Percentiles rank a stretch among this genome's conserved stretches.
These are phyloP conservation scores for Nomada hirtipes DNA, from an alignment of 2,888 invertebrate species.

Conservation along the genomic window DNA sequence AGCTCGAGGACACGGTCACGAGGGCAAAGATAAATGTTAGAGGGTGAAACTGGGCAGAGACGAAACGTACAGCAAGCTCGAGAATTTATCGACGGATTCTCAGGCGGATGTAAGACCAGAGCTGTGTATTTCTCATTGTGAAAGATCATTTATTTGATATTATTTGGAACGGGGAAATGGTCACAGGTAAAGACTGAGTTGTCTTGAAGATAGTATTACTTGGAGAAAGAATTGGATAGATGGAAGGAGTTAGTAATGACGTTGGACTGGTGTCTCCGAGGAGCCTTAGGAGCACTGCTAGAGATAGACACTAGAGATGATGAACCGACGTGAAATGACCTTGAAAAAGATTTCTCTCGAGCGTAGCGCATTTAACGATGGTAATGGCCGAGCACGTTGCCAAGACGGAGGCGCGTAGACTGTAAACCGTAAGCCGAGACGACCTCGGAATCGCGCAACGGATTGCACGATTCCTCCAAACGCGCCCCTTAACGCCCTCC, in stretches of 20 bases:
- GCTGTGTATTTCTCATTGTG: background rate
- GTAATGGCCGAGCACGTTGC: slow-evolving; percentile 40
- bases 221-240: too few species aligned
- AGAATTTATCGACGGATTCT: slow-evolving; percentile 7
- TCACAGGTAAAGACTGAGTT: background rate
- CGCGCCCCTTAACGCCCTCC: slow-evolving; percentile 29
- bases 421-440: slow-evolving; percentile 1
- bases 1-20: background rate
- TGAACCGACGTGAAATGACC: slow-evolving; percentile 50
- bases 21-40: slow-evolving; percentile 18
- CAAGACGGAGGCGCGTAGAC: slow-evolving; percentile 4
- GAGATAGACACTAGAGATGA: slow-evolving; percentile 18
- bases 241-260: slow-evolving; percentile 3
- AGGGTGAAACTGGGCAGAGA: background rate
- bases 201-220: too few species aligned
- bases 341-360: slow-evolving; percentile 52
- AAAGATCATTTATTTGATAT: background rate
- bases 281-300: slow-evolving; percentile 2
- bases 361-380: slow-evolving; percentile 25
- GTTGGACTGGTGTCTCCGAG: slow-evolving; percentile 2
- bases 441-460: slow-evolving; percentile 26
- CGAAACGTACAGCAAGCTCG: background rate
- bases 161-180: background rate
- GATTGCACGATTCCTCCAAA: slow-evolving; percentile 24
- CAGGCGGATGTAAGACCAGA: background rate